phyloP scores from a whole-genome alignment of 2,113 vertebrate genomes.

The Murina feae region DNA sequence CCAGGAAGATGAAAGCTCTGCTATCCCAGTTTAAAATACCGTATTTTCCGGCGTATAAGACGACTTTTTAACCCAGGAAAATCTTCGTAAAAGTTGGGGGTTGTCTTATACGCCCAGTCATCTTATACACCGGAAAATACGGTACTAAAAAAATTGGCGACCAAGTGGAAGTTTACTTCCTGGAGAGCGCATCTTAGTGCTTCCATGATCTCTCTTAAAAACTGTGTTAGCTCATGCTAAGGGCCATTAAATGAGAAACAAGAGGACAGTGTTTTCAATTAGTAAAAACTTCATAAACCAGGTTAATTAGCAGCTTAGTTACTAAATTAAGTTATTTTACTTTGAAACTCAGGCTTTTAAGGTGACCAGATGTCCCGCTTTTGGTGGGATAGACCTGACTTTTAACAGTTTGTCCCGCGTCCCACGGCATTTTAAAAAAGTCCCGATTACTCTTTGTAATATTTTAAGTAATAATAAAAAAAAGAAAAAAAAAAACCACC shows the following conservation, averaged over 20 bases:
- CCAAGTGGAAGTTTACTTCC: background rate
- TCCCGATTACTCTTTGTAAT: too few relatives aligned
- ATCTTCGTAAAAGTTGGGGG: too few relatives aligned
- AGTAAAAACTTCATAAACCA: background rate
- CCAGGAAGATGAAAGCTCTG: background rate
- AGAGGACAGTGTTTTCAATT: background rate
- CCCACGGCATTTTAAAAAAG: too few relatives aligned
- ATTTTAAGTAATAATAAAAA: too few relatives aligned
- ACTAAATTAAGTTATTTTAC: background rate
- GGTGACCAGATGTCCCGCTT: too few relatives aligned
- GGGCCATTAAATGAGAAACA: background rate
- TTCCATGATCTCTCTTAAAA: background rate
- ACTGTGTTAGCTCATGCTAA: background rate
- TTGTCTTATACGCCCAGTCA: too few relatives aligned
- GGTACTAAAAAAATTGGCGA: background rate
- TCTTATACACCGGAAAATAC: too few relatives aligned
- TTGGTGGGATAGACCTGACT: too few relatives aligned
- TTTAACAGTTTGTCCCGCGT: too few relatives aligned
- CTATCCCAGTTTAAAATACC: background rate
- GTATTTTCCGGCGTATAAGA: too few relatives aligned
- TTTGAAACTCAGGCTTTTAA: conserved; percentile 2
- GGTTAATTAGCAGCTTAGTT: background rate
- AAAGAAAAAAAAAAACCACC: too few relatives aligned
- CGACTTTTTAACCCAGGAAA: too few relatives aligned
- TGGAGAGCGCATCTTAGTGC: background rate